Evolutionary conservation across 2,888 invertebrate species (phyloP), one percentile per base, ranked within the genome.

Genomic region (Crocallis elinguaria): DNA sequence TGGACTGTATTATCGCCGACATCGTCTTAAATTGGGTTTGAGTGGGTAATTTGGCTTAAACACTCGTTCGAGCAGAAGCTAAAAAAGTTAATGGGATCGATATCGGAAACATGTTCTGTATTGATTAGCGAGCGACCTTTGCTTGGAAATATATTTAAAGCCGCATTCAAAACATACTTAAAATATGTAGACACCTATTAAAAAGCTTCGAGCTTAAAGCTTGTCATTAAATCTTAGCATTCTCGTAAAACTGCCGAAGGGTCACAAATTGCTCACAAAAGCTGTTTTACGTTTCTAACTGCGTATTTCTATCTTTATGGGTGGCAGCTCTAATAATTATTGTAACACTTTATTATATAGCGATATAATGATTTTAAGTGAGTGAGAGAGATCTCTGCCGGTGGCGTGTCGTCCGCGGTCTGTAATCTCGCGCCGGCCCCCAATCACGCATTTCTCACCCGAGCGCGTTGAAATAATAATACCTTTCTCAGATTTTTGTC

Each of bases 401-500:
- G 87, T 87, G 87, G 88, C 88, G 84, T 83, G 89, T 83, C 83
- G 63, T 66, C 78, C 71, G 75, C 62, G 69, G 76, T 77, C 89
- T 91, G 89, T 91, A 89, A 91, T 91, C 88, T 84, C 65, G 66
- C 48, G 84, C 91, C 90, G 90, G 82, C 82, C 88, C 81, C 80
- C 88, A 91, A 90, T 91, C 89, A 89, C 82, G 86, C 88, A 86
- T 84, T 91, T 91, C 90, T 91, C 91, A 91, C 91, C 88, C 88
- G 79, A 66, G 79, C 86, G 91, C 87, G 90, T 85, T 91, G 89
- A 91, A 91, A 91, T 90, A 91, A 91, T 91, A 88, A 91, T 88
- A 87, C 84, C 79, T 84, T 79, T 77, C 74, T 71, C 81, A 82
- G 84, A 84, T 88, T 90, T 80, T 90, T 80, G 89, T 89, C 90